These are phyloP conservation scores for Lanius collurio DNA, from an alignment of 2,113 vertebrate species.

Conservation along the genomic window DNA sequence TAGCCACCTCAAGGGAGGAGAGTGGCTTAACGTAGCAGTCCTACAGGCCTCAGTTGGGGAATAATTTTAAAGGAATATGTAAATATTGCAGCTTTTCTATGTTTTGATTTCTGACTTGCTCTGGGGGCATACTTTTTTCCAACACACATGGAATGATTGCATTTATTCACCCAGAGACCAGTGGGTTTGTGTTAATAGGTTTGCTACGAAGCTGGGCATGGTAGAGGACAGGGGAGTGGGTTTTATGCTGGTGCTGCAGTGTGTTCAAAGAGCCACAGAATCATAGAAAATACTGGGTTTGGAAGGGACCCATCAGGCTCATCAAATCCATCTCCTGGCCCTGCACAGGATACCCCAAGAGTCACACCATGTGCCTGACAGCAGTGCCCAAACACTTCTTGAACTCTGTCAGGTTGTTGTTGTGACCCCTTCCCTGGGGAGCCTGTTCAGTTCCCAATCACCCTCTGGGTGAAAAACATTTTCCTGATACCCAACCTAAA, in stretches of 20 bases:
- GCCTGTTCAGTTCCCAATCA: not conserved
- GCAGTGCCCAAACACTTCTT: not conserved
- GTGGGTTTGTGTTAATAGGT: not conserved
- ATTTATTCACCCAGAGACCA: not conserved
- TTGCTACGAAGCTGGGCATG: fast-evolving
- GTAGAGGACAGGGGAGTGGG: fast-evolving
- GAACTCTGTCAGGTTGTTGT: not conserved
- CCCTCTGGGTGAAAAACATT: not conserved
- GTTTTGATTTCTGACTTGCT: not conserved
- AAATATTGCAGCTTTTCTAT: not conserved
- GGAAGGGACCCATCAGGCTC: not conserved
- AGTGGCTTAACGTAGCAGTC: not conserved
- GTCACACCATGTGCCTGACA: not conserved
- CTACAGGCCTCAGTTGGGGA: not conserved
- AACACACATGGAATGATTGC: fast-evolving
- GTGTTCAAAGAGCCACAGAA: not conserved
- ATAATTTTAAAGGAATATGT: not conserved
- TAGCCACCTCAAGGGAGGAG: not conserved
- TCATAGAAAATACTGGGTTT: not conserved
- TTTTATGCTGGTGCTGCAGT: not conserved
- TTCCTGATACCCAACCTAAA: not conserved
- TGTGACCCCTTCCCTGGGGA: not conserved
- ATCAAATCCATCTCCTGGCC: not conserved
- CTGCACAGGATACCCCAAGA: not conserved
- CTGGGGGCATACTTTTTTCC: not conserved